A percentile compares a stretch with the other conserved stretches of the same genome.
Conservation (phyloP, 1,140 invertebrate genomes). For the Aphelenchoides besseyi region DNA sequence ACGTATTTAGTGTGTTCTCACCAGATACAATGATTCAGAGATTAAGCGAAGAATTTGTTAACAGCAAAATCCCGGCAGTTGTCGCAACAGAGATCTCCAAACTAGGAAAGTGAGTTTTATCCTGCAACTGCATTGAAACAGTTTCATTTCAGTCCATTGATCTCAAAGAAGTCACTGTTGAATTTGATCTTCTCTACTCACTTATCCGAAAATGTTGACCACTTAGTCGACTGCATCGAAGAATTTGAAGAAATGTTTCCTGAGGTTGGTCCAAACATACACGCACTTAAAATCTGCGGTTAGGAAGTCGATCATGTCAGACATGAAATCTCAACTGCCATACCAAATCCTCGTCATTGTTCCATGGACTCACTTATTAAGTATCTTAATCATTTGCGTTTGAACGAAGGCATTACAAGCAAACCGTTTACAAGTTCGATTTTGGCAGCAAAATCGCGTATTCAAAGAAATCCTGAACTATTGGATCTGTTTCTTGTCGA, state of each 20-base stretch:
- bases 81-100: slow-evolving; percentile 3
- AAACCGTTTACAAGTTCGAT: background rate
- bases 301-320: slow-evolving; percentile 4
- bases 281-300: background rate
- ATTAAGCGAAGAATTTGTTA: background rate
- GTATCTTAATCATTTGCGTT: slow-evolving; percentile 12
- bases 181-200: background rate
- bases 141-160: background rate
- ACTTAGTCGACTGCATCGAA: slow-evolving; percentile 8
- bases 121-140: background rate
- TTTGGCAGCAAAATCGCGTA: background rate
- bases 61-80: background rate
- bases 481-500: slow-evolving; percentile 6
- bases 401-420: background rate
- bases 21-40: background rate
- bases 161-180: background rate
- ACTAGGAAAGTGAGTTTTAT: background rate
- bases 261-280: background rate
- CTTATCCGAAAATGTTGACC: background rate
- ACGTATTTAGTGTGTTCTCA: background rate
- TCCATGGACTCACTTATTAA: slow-evolving; percentile 12
- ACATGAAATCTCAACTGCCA: background rate
- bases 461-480: slow-evolving; percentile 10
- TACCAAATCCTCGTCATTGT: slow-evolving; percentile 3
- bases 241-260: slow-evolving; percentile 11